Evolutionary conservation across 2,113 vertebrate species (phyloP), one percentile per base, ranked within the genome.

Genomic region (Eolophus roseicapilla): DNA sequence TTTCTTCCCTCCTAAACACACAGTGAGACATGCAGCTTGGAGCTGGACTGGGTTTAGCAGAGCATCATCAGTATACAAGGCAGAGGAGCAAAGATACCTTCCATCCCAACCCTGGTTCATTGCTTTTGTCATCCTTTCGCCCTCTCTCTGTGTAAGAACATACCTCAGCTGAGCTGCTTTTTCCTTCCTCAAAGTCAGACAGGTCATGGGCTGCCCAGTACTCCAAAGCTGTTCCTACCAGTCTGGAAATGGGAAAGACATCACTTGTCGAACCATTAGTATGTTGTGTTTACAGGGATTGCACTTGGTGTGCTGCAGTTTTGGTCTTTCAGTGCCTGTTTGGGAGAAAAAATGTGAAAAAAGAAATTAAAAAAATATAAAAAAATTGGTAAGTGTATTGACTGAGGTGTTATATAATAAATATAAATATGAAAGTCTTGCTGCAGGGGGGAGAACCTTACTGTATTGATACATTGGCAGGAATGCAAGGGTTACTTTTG

Each of bases 21-120:
- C 28, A 46, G n/a, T 2, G 19, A 55, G 39, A 55, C 27, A 53
- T 3, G 4, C 11, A 64, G 16, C 27, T 20, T 2, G 7, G 71
- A 83, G 31, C 31, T 49, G 60, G n/a, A 53, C 37, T 89, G 75
- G 31, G 19, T 63, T 60, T 79, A 52, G 23, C 11, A 55, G 71
- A 44, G 11, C 43, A 60, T 16, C 31, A 20, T 15, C 50, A 39
- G 16, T 12, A 15, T 7, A 21, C 29, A 97, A 88, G 46, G 93
- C 57, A 12, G 71, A 20, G 80, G 96, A 98, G 83, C 97, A 98
- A 93, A 98, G 82, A 79, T 93, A 98, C 19, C 52, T 77, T 91
- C 97, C 97, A 69, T 97, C 97, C 28, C 92, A 82, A 52, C 94
- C 75, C 5, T 85, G 67, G 18, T 84, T 96, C 98, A 96, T 79